These are phyloP conservation scores for Barbus barbus DNA, from an alignment of 2,113 vertebrate genomes.

Conservation along the genomic window DNA sequence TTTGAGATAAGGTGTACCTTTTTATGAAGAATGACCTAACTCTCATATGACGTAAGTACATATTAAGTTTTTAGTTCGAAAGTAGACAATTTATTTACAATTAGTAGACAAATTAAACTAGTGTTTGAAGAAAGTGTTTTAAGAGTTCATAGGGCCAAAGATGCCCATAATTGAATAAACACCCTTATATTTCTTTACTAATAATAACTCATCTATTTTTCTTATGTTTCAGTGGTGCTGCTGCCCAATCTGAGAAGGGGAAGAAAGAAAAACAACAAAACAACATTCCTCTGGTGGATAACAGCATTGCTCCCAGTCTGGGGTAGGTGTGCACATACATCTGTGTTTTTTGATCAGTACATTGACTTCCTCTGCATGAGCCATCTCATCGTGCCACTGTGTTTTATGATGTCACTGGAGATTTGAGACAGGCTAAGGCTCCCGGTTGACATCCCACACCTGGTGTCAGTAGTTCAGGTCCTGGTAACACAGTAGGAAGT, in stretches of 20 bases:
- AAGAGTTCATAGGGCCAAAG: neutral
- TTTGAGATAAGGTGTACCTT: neutral
- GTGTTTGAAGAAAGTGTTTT: neutral
- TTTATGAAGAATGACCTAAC: neutral
- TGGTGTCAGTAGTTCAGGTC: constrained; percentile 31
- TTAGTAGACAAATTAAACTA: neutral
- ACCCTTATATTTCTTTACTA: neutral
- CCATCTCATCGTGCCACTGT: neutral
- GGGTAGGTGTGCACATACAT: constrained; percentile 77
- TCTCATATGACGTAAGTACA: neutral
- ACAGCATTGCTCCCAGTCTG: constrained; percentile 83
- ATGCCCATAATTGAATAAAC: neutral
- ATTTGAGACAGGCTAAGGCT: neutral
- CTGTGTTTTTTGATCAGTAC: constrained; percentile 23
- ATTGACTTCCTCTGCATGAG: neutral
- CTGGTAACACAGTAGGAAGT: constrained; percentile 10
- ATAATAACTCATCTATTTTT: too few relatives aligned
- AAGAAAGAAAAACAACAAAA: constrained; percentile 75
- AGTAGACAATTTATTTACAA: too few relatives aligned
- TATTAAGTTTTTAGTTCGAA: too few relatives aligned
- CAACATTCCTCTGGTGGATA: constrained; percentile 81
- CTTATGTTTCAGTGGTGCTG: constrained; percentile 56
- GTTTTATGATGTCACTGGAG: constrained; percentile 24
- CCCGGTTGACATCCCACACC: neutral
- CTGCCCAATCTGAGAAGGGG: constrained; percentile 71